Evolutionary conservation across 2,113 vertebrate genomes (phyloP).

Genomic region (Nycticryphes semicollaris): DNA sequence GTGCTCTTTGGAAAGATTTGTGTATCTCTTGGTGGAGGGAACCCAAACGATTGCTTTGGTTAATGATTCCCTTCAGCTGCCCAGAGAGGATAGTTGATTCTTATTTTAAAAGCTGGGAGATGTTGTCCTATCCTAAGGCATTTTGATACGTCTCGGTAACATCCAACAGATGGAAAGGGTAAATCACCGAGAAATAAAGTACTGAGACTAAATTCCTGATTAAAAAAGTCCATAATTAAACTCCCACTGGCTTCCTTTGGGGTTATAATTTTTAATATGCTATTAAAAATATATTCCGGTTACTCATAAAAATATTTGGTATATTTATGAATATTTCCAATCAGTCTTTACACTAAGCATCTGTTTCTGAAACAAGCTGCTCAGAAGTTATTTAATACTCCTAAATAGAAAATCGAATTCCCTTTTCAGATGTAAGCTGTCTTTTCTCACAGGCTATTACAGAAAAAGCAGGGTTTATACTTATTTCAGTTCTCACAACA

Average conservation of each 20-base stretch:
- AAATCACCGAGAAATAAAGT: not conserved
- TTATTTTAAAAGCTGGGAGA: not conserved
- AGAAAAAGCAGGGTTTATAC: not conserved
- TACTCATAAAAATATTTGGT: slow-evolving; percentile 23
- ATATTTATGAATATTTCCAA: not conserved
- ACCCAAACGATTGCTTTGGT: not conserved
- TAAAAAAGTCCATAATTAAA: not conserved
- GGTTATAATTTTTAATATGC: not conserved
- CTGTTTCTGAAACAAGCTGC: slow-evolving; percentile 1
- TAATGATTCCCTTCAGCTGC: not conserved
- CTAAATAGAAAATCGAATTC: not conserved
- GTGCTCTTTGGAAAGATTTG: not conserved
- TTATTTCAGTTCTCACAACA: not conserved
- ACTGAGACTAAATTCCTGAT: not conserved
- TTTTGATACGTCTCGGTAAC: not conserved
- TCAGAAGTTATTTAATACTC: not conserved
- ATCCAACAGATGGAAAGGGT: not conserved
- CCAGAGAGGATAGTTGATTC: not conserved
- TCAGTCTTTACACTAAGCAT: not conserved
- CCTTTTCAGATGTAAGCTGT: not conserved
- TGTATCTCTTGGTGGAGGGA: not conserved
- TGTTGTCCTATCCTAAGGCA: not conserved
- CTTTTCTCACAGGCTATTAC: not conserved
- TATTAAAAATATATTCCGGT: not conserved
- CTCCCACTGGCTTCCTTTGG: not conserved